Conservation (phyloP, 2,113 vertebrate genomes). For the Hystrix cristata region DNA sequence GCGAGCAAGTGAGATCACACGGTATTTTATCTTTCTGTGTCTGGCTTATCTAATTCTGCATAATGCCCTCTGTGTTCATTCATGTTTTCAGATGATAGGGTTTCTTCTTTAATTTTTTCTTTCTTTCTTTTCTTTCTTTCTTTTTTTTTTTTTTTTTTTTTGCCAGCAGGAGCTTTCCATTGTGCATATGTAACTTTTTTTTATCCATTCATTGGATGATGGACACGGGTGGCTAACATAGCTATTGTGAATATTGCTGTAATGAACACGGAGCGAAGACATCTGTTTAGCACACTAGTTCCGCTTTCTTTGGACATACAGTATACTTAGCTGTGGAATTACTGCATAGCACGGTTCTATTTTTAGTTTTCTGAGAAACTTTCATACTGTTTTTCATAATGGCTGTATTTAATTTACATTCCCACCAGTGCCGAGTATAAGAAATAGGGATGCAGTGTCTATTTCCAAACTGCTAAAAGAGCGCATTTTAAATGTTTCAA, state of each 20-base stretch:
- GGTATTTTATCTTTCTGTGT: no score
- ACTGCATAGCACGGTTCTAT: background rate
- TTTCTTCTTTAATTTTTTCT: no score
- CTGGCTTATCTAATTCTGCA: background rate
- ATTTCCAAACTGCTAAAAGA: background rate
- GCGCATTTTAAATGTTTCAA: background rate
- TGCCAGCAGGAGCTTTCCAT: background rate
- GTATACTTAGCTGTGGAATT: background rate
- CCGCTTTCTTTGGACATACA: background rate
- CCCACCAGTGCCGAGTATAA: background rate
- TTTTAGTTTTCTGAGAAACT: background rate
- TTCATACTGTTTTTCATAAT: background rate
- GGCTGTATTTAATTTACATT: background rate
- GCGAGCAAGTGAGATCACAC: background rate
- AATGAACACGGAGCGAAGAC: fast-evolving
- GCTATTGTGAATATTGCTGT: background rate
- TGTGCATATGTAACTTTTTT: background rate
- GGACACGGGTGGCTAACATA: background rate
- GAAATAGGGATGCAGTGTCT: background rate
- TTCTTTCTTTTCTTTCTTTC: no score
- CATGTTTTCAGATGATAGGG: background rate
- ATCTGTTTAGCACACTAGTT: background rate
- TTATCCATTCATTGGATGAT: background rate
- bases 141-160: background rate
- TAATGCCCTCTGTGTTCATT: background rate